Base-by-base conservation (phyloP, 2,797 vertebrate genomes). In the Crocidura indochinensis region DNA sequence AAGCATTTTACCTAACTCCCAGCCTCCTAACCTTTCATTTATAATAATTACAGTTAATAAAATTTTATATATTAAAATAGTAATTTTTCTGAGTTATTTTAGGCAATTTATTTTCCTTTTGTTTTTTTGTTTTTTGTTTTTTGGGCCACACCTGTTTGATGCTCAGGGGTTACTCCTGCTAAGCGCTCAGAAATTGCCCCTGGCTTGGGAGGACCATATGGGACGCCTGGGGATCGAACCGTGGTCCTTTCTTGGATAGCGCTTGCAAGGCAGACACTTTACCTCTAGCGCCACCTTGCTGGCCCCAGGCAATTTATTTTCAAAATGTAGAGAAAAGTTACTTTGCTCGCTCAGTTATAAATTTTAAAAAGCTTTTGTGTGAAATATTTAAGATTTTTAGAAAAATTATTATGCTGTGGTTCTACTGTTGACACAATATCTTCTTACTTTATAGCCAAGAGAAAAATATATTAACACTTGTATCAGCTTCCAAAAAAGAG, bases 401-500 rank as follows among this genome's bases (percentile, higher is more conserved):
- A 74, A 95, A 68, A 69, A 51, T 91, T 46, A 95, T 88, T 76
- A 93, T 60, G 75, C 17, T 79, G 88, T 38, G 88, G 46, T 0
- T 92, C 73, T 93, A 89, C 85, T 82, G 44, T 24, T 96, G 86
- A 82, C 85, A 94, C 20, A 75, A 69, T 95, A 91, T 64, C n/a
- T 95, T 92, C 91, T 90, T 90, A 92, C 47, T 79, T 53, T 93
- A 92, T 87, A 80, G 74, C 86, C 95, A 62, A 62, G 76, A 97
- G 96, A 96, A 86, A 77, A 97, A 95, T 26, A 76, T 77, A 91
- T 86, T 91, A 94, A 78, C 88, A 94, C 92, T 15, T 95, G 95
- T 96, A 92, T 47, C 5, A 96, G 44, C 19, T 95, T 90, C 65
- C 78, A 95, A 96, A 65, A 96, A 95, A 93, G n/a, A 38, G 38